These are phyloP conservation scores for Alcis repandata DNA, from an alignment of 2,888 invertebrate genomes.

Conservation along the genomic window DNA sequence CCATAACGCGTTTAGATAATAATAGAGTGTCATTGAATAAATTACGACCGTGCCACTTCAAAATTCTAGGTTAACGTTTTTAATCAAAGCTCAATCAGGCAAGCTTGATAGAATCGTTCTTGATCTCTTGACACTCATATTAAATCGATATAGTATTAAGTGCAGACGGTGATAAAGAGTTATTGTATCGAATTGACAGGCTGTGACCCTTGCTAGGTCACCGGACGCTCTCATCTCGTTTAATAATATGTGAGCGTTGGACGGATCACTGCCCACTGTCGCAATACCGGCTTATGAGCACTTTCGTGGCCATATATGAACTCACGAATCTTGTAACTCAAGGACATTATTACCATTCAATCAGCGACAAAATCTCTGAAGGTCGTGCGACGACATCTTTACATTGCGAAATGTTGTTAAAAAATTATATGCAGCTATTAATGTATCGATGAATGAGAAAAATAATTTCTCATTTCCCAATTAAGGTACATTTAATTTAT, in stretches of 20 bases:
- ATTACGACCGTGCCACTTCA: slow-evolving; percentile 40
- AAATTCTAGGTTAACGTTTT: slow-evolving; percentile 37
- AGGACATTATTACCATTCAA: slow-evolving; percentile 44
- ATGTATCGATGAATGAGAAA: not conserved
- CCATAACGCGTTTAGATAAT: slow-evolving; percentile 54
- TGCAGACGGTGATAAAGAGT: slow-evolving; percentile 54
- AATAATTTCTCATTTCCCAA: not conserved
- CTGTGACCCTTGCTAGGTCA: slow-evolving; percentile 63
- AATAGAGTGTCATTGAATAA: slow-evolving; percentile 50
- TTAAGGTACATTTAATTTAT: not conserved
- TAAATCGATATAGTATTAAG: slow-evolving; percentile 50
- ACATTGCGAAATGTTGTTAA: slow-evolving; percentile 32
- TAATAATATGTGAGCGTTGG: slow-evolving; percentile 55
- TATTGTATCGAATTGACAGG: slow-evolving; percentile 61
- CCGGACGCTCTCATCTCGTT: slow-evolving; percentile 65
- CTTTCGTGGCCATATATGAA: slow-evolving; percentile 49
- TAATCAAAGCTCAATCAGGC: slow-evolving; percentile 41
- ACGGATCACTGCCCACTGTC: slow-evolving; percentile 44
- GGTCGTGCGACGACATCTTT: slow-evolving; percentile 38
- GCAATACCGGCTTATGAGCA: slow-evolving; percentile 48
- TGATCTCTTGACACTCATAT: slow-evolving; percentile 44
- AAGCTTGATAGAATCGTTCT: slow-evolving; percentile 38
- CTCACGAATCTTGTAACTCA: slow-evolving; percentile 48
- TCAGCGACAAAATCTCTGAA: slow-evolving; percentile 47
- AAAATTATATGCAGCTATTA: slow-evolving; percentile 26